Conservation (phyloP, 2,888 invertebrate species). For the Lysandra coridon region DNA sequence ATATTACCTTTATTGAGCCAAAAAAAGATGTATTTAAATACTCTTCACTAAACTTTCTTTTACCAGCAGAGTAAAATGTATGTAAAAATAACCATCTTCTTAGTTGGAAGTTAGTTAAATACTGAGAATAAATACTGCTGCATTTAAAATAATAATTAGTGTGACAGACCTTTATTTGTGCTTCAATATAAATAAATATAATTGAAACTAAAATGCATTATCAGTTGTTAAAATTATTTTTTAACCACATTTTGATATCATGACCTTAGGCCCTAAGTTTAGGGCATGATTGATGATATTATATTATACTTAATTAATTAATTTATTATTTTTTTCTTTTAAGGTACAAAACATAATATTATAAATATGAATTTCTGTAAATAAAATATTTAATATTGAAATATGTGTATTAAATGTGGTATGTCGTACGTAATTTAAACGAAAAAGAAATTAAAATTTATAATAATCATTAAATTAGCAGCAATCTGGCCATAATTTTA, state of each 20-base stretch:
- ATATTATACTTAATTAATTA: neutral
- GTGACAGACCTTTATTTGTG: neutral
- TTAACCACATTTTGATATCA: neutral
- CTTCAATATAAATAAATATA: neutral
- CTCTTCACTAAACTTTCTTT: too few species aligned
- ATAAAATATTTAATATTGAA: neutral
- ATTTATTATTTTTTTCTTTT: neutral
- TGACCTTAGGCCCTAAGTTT: too few species aligned
- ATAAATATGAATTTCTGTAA: neutral
- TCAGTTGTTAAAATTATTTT: neutral
- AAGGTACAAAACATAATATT: slow-evolving; percentile 1
- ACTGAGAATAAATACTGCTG: neutral
- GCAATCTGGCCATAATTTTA: neutral
- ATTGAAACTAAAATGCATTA: neutral
- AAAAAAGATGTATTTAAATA: neutral
- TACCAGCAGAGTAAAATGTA: too few species aligned
- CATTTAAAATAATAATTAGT: neutral
- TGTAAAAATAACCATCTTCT: too few species aligned
- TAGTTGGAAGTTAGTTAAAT: too few species aligned
- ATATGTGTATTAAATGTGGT: neutral
- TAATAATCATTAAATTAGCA: neutral
- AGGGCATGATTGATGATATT: too few species aligned
- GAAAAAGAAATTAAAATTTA: too few species aligned
- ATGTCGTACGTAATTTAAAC: neutral
- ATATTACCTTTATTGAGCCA: neutral